Base-by-base conservation (phyloP, 92 coral and sea anemone genomes). In the Ricordea florida region DNA sequence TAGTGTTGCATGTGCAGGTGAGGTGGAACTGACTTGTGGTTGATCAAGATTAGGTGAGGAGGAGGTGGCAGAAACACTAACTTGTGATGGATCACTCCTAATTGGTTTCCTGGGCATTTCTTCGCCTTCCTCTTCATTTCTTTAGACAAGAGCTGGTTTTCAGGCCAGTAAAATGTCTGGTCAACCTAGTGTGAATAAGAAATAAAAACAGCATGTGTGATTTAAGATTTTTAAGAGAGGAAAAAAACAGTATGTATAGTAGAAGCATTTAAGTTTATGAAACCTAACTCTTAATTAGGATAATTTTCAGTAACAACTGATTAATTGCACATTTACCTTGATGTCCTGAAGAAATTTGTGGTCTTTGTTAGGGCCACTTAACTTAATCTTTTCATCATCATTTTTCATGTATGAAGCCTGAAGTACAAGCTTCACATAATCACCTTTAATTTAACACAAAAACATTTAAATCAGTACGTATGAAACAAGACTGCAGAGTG, bases 311-410 rank as follows among this genome's bases (percentile, higher is more conserved):
- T 14, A 50, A 23, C 20, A 20, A 50, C 14, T 31, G 23, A 13
- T 50, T 50, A 31, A 50, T 50, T 31, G 25, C 25, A 27, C 57
- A 50, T 27, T 50, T 50, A 50, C 57, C 57, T 50, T 50, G 57
- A 50, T 50, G 57, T 50, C 57, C 26, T 20, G 25, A 50, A 50
- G 23, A 50, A 14, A 23, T 50, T 50, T 50, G n/a, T n/a, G n/a
- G 11, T 50, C 57, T 21, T 50, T 50, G 57, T 50, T 50, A 23
- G 57, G 57, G 28, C 57, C 57, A 50, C 57, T 50, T 50, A 50
- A 21, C 25, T 16, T 16, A 8, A 50, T 50, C 25, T 23, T 50
- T 14, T 15, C 28, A 50, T 15, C n/a, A n/a, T n/a, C 28, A 23
- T 50, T 23, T 20, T 31, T 50, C 57, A 50, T 14, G 57, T 50